Base-by-base conservation (phyloP, 2,113 vertebrate species). In the Hymenochirus boettgeri region DNA sequence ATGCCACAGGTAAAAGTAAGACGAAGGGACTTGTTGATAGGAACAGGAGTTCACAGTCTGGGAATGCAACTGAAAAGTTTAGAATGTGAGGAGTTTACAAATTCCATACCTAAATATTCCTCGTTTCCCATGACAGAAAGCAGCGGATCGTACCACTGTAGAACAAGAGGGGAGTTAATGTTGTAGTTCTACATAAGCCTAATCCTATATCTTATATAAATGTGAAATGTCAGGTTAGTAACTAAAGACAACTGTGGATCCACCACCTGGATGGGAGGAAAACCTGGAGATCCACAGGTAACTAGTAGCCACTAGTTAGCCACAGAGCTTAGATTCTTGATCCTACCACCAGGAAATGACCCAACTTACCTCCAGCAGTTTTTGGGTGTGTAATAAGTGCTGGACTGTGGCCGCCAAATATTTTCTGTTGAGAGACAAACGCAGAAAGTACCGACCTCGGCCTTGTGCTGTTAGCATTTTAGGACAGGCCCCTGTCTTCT, bases 121-220 rank as follows among this genome's bases (percentile, higher is more conserved):
- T 92, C 86, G 17, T 83, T 88, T 75, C 84, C 80, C 5, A 89
- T 77, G 33, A 88, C 71, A 50, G 90, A 90, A 53, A 75, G 63
- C 2, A 47, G 47, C 0, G 85, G 79, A 13, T 83, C 85, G 23
- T 91, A 94, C 70, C 89, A 91, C 92, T 92, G 2, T 83, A 79
- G 69, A 33, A 72, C 31, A 62, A 6, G 8, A 50, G 11, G 17
- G 3, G 29, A 11, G 26, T 33, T 5, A 48, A 23, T 7, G 17
- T 7, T n/a, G n/a, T n/a, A n/a, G n/a, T n/a, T n/a, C n/a, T n/a
- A n/a, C n/a, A n/a, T n/a, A n/a, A n/a, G n/a, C n/a, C n/a, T n/a
- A n/a, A n/a, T n/a, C n/a, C n/a, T n/a, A n/a, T n/a, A n/a, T n/a
- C n/a, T n/a, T n/a, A n/a, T n/a, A n/a, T n/a, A n/a, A n/a, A n/a